Evolutionary conservation across 2,888 invertebrate species (phyloP), one percentile per base, ranked within the genome.

Genomic region (Brachypalpus laphriformis): DNA sequence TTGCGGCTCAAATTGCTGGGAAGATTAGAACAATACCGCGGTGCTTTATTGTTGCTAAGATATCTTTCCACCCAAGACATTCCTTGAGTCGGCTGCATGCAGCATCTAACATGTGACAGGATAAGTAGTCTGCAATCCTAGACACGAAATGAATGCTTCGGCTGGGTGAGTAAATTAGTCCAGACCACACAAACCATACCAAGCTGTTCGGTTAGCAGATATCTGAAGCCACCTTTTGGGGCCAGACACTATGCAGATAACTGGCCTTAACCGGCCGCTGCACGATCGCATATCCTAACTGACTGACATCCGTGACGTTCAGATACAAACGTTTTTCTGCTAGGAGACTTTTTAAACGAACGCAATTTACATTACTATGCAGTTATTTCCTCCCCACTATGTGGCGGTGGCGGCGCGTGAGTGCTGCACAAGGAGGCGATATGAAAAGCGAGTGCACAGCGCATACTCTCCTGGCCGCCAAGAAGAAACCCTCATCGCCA

Each of bases 281-380:
- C 81, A 85, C 85, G 85, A 85, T 85, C 81, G 85, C 85, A 76
- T 85, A 85, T 85, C 81, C 85, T 76, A 80, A 81, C 81, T 71
- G 85, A 81, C 85, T 85, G 85, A 85, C 85, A 76, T 81, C 85
- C 81, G 76, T 85, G 85, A 85, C 85, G 85, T 85, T 56, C 71
- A 81, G 85, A 85, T 85, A 85, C 81, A 85, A 85, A 85, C 70
- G 81, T 81, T 85, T 81, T 85, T 85, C 71, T 47, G 66, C 81
- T 85, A 81, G 81, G 54, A 81, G 81, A 81, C 81, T 76, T 59
- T 81, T 85, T 81, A 81, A 81, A 85, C 75, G 81, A 85, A 81
- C 81, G 37, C 85, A 85, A 71, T 85, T 85, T 81, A 57, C 75
- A 81, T 85, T 71, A 76, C 85, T 85, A 85, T 85, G 85, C 85